These are phyloP conservation scores for Mantis religiosa DNA, from an alignment of 2,888 invertebrate species.

Conservation along the genomic window DNA sequence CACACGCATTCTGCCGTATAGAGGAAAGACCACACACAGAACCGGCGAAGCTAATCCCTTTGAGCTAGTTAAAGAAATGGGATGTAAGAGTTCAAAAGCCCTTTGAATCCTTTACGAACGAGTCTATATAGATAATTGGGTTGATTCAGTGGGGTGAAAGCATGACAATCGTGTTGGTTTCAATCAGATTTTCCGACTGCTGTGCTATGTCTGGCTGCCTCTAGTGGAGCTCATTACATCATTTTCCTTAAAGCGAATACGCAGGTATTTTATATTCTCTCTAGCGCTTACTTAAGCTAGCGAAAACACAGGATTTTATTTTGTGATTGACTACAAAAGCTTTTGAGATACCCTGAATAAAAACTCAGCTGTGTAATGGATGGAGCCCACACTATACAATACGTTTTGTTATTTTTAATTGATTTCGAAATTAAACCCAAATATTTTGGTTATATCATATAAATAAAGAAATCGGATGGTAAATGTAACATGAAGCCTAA, in stretches of 20 bases:
- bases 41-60: neutral
- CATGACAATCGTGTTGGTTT: neutral
- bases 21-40: neutral
- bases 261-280: neutral
- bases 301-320: too few species aligned
- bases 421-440: too few species aligned
- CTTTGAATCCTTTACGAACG: neutral
- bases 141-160: neutral
- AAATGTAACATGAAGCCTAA: too few species aligned
- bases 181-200: neutral
- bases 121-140: neutral
- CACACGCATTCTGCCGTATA: neutral
- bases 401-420: too few species aligned
- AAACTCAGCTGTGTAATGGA: too few species aligned
- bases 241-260: neutral
- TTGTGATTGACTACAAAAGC: too few species aligned
- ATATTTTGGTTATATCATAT: too few species aligned
- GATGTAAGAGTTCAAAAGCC: neutral
- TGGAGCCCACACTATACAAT: too few species aligned
- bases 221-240: too few species aligned
- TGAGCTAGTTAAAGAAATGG: neutral
- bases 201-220: neutral
- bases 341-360: too few species aligned
- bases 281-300: too few species aligned
- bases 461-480: too few species aligned